Percentiles rank a stretch among this genome's conserved stretches.
Conservation (phyloP, 1,140 invertebrate genomes). For the Galendromus occidentalis region DNA sequence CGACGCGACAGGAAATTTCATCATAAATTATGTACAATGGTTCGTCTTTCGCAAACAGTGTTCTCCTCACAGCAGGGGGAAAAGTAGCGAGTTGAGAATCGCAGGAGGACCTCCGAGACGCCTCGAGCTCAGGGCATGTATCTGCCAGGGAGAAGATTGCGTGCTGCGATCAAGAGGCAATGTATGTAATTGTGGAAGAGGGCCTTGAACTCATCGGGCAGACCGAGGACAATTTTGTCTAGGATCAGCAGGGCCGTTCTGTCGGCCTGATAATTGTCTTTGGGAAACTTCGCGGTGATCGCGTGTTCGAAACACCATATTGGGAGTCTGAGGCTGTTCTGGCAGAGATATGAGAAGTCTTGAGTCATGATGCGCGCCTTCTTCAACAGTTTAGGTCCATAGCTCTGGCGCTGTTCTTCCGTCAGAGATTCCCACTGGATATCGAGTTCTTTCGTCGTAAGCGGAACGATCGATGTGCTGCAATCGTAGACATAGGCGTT, state of each 20-base stretch:
- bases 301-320: conserved; percentile 3
- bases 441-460: background rate
- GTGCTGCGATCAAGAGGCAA: background rate
- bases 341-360: background rate
- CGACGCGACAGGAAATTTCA: too few relatives aligned
- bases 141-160: background rate
- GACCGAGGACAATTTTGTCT: background rate
- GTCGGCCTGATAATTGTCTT: background rate
- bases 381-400: background rate
- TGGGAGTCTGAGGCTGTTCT: background rate
- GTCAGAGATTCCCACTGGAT: background rate
- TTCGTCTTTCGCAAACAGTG: too few relatives aligned
- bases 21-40: too few relatives aligned
- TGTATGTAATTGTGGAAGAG: background rate
- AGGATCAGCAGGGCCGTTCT: background rate
- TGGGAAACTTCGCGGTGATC: background rate
- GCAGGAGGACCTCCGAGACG: too few relatives aligned
- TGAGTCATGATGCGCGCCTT: background rate
- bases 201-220: background rate
- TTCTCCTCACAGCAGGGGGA: too few relatives aligned
- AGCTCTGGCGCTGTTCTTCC: background rate
- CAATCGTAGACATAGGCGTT: background rate
- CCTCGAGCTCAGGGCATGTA: background rate
- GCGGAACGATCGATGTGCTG: background rate
- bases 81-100: too few relatives aligned